phyloP scores from a whole-genome alignment of 2,888 invertebrate species.

The Apotomis turbidana region DNA sequence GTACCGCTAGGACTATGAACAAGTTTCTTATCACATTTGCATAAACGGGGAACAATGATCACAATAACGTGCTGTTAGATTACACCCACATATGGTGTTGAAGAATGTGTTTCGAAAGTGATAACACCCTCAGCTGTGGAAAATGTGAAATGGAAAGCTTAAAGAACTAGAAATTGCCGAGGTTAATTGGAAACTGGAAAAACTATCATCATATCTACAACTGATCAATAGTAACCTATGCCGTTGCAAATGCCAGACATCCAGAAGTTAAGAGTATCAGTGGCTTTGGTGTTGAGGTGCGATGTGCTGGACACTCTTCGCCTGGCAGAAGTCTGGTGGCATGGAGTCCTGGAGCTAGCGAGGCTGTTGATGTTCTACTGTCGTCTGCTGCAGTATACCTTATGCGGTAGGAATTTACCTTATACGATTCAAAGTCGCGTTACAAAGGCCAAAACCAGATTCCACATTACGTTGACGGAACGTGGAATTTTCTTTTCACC shows the following conservation, averaged over 20 bases:
- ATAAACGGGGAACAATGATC: conserved; percentile 32
- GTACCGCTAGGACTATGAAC: conserved; percentile 55
- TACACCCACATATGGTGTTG: conserved; percentile 15
- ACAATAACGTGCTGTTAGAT: conserved; percentile 18
- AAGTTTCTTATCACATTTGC: conserved; percentile 58
- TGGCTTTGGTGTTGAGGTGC: conserved; percentile 64
- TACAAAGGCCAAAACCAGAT: too few species aligned
- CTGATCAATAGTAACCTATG: not conserved
- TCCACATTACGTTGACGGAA: too few species aligned
- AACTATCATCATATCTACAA: not conserved
- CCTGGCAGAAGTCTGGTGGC: conserved; percentile 81
- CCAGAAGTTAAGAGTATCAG: conserved; percentile 51
- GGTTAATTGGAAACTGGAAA: not conserved
- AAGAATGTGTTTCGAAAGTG: not conserved
- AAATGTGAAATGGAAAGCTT: not conserved
- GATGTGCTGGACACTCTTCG: conserved; percentile 75
- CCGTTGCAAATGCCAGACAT: conserved; percentile 23
- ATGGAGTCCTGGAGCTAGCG: conserved; percentile 76
- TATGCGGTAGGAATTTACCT: conserved; percentile 56
- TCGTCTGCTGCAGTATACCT: conserved; percentile 65
- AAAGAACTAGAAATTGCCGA: too few species aligned
- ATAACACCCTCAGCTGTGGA: conserved; percentile 10
- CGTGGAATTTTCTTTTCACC: too few species aligned
- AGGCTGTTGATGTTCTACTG: conserved; percentile 72
- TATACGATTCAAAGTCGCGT: not conserved